Percentiles rank a stretch among this genome's conserved stretches.
Evolutionary conservation across 2,113 vertebrate species (phyloP).

Genomic region (Pholis gunnellus): DNA sequence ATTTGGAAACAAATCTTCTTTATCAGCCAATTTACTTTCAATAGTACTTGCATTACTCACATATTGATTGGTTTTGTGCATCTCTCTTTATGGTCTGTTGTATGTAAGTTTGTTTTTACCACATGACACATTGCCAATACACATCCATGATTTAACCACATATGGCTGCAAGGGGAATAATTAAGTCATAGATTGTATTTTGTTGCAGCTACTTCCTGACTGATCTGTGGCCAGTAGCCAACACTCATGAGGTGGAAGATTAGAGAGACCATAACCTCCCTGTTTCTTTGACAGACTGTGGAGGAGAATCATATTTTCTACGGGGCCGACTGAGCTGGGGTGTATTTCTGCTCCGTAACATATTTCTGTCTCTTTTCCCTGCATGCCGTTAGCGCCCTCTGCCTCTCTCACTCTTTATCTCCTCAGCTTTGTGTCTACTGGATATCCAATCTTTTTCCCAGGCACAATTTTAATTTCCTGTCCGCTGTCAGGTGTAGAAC

Average conservation of each 20-base stretch:
- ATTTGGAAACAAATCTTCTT: too few species aligned
- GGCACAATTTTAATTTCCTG: slow-evolving; percentile 56
- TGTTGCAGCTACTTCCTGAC: background rate
- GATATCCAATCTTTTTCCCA: slow-evolving; percentile 26
- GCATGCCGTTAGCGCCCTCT: background rate
- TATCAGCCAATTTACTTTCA: too few species aligned
- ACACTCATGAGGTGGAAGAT: slow-evolving; percentile 24
- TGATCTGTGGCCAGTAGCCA: slow-evolving; percentile 10
- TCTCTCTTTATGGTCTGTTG: background rate
- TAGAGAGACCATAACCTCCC: slow-evolving; percentile 10
- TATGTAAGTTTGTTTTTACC: background rate
- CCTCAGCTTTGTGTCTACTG: slow-evolving; percentile 2
- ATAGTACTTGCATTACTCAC: background rate
- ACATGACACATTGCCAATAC: background rate
- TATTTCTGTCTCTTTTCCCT: background rate
- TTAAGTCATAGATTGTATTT: slow-evolving; percentile 22
- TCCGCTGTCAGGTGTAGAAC: slow-evolving; percentile 19
- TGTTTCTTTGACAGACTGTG: slow-evolving; percentile 10
- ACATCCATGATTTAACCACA: background rate
- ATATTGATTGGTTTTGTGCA: background rate
- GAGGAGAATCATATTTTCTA: slow-evolving; percentile 30
- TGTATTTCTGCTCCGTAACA: slow-evolving; percentile 14
- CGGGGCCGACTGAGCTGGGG: slow-evolving; percentile 7
- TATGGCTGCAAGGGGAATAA: background rate
- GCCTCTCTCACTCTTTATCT: slow-evolving; percentile 26